Base-by-base conservation (phyloP, 53 echinoderm and acorn worm species). In the Echinometra lucunter region DNA sequence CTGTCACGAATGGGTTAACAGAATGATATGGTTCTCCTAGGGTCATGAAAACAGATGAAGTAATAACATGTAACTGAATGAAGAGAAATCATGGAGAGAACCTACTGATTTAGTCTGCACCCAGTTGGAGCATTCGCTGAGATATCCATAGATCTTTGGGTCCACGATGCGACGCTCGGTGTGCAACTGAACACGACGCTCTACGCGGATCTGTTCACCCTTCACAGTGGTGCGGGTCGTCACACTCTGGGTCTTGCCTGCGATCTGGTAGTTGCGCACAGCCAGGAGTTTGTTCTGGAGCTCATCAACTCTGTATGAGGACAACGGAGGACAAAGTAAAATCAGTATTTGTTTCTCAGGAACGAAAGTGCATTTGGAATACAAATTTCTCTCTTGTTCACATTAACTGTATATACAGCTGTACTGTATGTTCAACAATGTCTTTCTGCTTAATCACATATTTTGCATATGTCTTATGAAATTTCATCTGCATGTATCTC, bases 131-230 rank as follows among this genome's bases (percentile, higher is more conserved):
- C 98, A 98, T 44, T 99, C 99, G 28, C 81, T 94, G 92, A 98
- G 94, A 75, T 96, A 97, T 42, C 95, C 94, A 80, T 98, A 96
- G 94, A 99, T 96, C 94, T 99, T 98, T 37, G 98, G 96, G 37
- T 99, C 99, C 63, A 99, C 97, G 25, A 98, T 95, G 88, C 97
- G 94, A 8, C 97, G 94, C 91, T 98, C 98, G 23, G 98, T 97
- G 90, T 96, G 95, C 55, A 98, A 83, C 96, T 98, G 97, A 74
- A 98, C 97, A 53, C 97, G 96, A 55, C 98, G 96, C 87, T 98
- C 98, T 94, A 98, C 96, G 56, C 96, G 96, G 69, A 97, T 95
- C 89, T 94, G 92, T 37, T 98, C 98, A 8, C 98, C 97, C 45
- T 97, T 95, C 66, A 97, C 96, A 32, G 93, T 96, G 67, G 97